Percentiles rank a stretch among this genome's conserved stretches.
Evolutionary conservation across 2,113 vertebrate genomes (phyloP).

Genomic region (rabbit (Oryctolagus cuniculus)): DNA sequence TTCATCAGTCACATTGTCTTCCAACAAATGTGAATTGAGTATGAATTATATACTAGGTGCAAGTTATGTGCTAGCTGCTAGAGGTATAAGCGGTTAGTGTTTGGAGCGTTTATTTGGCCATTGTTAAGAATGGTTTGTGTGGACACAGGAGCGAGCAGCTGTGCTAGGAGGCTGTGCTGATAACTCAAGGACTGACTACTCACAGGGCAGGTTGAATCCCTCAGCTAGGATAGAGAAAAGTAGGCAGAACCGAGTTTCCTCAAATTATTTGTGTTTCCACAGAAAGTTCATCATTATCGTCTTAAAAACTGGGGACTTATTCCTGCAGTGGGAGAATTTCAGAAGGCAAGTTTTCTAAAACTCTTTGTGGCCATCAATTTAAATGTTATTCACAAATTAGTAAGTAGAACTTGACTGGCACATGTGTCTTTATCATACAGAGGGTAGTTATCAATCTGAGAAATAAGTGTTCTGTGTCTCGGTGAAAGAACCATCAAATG

Average conservation of each 20-base stretch:
- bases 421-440: not conserved
- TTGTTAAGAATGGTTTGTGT: not conserved
- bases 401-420: not conserved
- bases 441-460: not conserved
- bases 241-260: not conserved
- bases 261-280: not conserved
- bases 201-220: not conserved
- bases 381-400: not conserved
- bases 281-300: not conserved
- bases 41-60: not conserved
- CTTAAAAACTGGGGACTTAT: not conserved
- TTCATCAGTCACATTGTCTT: not conserved
- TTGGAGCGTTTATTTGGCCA: not conserved
- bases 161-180: not conserved
- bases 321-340: not conserved
- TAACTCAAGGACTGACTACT: not conserved
- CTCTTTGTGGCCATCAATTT: not conserved
- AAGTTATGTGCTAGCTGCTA: not conserved
- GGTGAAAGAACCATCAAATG: not conserved
- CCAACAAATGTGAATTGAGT: not conserved
- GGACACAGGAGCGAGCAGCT: not conserved
- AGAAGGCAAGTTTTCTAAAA: slow-evolving; percentile 4
- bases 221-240: not conserved
- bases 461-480: not conserved
- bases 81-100: not conserved